These are phyloP conservation scores for Ptiloglossa arizonensis DNA, from an alignment of 1,140 invertebrate genomes.

Conservation along the genomic window DNA sequence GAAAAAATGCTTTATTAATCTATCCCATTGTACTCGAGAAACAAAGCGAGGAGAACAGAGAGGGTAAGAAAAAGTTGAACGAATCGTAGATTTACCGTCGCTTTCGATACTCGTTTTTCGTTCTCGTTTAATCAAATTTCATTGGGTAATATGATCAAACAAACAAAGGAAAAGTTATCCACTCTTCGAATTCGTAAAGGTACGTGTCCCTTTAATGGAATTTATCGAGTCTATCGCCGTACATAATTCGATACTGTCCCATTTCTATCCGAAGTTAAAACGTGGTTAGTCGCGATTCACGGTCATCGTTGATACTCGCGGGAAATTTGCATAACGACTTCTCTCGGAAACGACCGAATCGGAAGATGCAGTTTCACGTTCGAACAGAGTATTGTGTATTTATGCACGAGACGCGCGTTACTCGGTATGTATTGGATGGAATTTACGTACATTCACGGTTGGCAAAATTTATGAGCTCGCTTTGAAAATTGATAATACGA, in stretches of 20 bases:
- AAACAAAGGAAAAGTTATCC: too few species aligned
- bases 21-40: not conserved
- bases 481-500: too few species aligned
- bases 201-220: too few species aligned
- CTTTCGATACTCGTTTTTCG: not conserved
- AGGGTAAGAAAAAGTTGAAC: not conserved
- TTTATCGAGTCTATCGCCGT: too few species aligned
- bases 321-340: slow-evolving; percentile 31
- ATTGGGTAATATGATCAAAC: too few species aligned
- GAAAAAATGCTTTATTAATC: slow-evolving; percentile 22
- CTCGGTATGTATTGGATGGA: not conserved
- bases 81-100: not conserved
- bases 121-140: too few species aligned
- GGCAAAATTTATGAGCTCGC: not conserved
- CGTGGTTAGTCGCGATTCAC: too few species aligned
- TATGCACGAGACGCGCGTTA: slow-evolving; percentile 34
- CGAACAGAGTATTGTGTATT: slow-evolving; percentile 36
- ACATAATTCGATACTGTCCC: too few species aligned
- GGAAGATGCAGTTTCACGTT: slow-evolving; percentile 28
- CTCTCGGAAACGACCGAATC: slow-evolving; percentile 1
- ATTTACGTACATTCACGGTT: not conserved
- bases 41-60: not conserved
- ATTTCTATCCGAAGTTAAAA: not conserved
- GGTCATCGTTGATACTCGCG: not conserved
- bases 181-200: too few species aligned